Evolutionary conservation across 2,113 vertebrate species (phyloP).

Genomic region (Gymnogyps californianus): DNA sequence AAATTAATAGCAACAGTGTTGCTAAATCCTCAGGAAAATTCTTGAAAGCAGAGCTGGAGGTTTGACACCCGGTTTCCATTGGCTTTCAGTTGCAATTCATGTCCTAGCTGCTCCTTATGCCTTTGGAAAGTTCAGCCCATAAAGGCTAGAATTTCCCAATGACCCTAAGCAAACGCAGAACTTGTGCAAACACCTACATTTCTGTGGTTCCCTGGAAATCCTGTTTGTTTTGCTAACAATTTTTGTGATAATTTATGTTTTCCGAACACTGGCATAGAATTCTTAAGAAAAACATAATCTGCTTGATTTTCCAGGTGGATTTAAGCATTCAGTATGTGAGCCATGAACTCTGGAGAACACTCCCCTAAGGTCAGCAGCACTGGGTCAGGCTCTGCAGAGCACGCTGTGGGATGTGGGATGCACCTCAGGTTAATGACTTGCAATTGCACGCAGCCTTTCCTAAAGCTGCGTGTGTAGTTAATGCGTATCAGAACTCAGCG

Average conservation of each 20-base stretch:
- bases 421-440: conserved; percentile 37
- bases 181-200: conserved; percentile 7
- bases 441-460: not conserved
- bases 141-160: not conserved
- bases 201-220: conserved; percentile 24
- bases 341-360: conserved; percentile 49
- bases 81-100: not conserved
- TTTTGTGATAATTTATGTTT: conserved; percentile 48
- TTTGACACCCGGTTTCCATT: not conserved
- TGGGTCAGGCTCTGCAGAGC: not conserved
- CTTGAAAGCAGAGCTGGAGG: not conserved
- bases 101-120: not conserved
- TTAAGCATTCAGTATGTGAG: not conserved
- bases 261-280: not conserved
- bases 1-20: not conserved
- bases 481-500: not conserved
- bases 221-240: conserved; percentile 40
- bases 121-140: not conserved
- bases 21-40: not conserved
- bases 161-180: not conserved
- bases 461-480: not conserved
- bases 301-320: conserved; percentile 39
- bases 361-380: conserved; percentile 7
- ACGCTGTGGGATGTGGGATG: conserved; percentile 6
- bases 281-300: conserved; percentile 36